Percentiles rank a stretch among this genome's conserved stretches.
Evolutionary conservation across 2,888 invertebrate species (phyloP).

Genomic region (Agrotis puta): DNA sequence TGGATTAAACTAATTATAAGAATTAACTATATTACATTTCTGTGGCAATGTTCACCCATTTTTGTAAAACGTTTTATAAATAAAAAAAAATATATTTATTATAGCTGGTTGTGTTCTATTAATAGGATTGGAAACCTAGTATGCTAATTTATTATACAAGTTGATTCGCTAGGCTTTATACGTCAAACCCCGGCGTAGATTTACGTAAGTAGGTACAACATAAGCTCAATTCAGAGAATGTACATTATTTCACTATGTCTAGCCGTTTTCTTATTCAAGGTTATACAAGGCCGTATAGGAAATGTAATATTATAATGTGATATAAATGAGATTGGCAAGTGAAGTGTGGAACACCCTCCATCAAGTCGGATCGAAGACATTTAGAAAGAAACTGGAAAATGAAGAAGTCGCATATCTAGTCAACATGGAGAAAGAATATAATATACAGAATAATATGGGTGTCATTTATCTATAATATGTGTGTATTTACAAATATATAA

Average conservation of each 20-base stretch:
- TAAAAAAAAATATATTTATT: too few species aligned
- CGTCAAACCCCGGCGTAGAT: conserved; percentile 37
- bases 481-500: too few species aligned
- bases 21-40: too few species aligned
- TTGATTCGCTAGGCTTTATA: conserved; percentile 24
- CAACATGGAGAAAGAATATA: too few species aligned
- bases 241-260: conserved; percentile 39
- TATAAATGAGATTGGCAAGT: neutral
- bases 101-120: conserved; percentile 12
- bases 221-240: conserved; percentile 34
- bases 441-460: too few species aligned
- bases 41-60: too few species aligned
- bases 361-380: neutral
- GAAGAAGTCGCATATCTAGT: neutral
- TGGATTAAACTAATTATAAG: too few species aligned
- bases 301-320: neutral
- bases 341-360: neutral
- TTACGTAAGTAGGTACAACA: neutral
- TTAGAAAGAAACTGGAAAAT: too few species aligned
- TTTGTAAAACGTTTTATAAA: too few species aligned
- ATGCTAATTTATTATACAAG: conserved; percentile 13
- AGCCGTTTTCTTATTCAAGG: conserved; percentile 31
- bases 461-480: too few species aligned
- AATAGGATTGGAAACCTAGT: neutral
- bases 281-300: neutral